phyloP scores from a whole-genome alignment of 2,797 vertebrate species.

The Amblyopsis hoosieri region DNA sequence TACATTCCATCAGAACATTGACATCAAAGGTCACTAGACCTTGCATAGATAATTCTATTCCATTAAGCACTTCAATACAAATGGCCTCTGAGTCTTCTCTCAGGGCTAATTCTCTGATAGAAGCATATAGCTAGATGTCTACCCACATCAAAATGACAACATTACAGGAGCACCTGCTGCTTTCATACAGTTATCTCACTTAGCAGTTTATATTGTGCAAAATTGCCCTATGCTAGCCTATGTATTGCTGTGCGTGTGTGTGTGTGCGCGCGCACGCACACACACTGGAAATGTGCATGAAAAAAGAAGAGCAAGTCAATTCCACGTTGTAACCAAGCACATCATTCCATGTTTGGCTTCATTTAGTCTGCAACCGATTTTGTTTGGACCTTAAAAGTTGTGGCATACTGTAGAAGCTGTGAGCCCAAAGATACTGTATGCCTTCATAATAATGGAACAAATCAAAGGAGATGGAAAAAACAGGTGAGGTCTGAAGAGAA shows the following conservation, averaged over 20 bases:
- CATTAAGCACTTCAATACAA: too few species aligned
- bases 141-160: too few species aligned
- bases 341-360: slow-evolving; percentile 2
- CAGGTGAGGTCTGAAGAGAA: too few species aligned
- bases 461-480: background rate
- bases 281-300: too few species aligned
- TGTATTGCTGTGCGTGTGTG: background rate
- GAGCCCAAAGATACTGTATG: background rate
- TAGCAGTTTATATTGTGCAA: background rate
- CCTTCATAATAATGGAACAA: background rate
- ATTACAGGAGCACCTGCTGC: background rate
- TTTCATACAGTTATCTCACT: background rate
- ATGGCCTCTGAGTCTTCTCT: too few species aligned
- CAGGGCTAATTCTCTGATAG: too few species aligned
- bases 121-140: too few species aligned
- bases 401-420: too few species aligned
- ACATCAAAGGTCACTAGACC: too few species aligned
- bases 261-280: background rate
- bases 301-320: slow-evolving; percentile 1
- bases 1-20: too few species aligned
- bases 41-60: too few species aligned
- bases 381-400: background rate
- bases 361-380: slow-evolving; percentile 2
- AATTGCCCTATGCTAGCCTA: background rate
- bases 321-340: slow-evolving; percentile 1